A percentile compares a stretch with the other conserved stretches of the same genome.
phyloP scores from a whole-genome alignment of 64 coral and sea anemone species.

The Porites australiensis region DNA sequence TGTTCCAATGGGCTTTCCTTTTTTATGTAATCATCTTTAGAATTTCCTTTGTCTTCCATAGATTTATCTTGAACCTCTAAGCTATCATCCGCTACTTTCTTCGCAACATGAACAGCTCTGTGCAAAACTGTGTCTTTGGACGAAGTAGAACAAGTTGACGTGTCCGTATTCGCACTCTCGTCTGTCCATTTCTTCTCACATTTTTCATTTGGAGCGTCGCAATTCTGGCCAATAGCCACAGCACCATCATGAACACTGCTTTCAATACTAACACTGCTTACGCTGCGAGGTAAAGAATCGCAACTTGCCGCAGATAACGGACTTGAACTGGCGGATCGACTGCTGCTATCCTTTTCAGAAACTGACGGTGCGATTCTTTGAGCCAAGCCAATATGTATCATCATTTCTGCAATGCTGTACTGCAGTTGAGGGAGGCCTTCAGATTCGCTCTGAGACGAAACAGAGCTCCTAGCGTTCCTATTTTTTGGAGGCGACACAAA shows the following conservation, averaged over 20 bases:
- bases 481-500: slow-evolving; percentile 52
- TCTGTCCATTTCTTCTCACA: neutral
- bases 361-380: slow-evolving; percentile 41
- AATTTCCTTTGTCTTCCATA: neutral
- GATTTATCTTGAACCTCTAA: neutral
- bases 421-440: slow-evolving; percentile 62
- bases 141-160: slow-evolving; percentile 7
- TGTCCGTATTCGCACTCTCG: neutral
- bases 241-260: slow-evolving; percentile 28
- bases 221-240: neutral
- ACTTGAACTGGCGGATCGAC: slow-evolving; percentile 31
- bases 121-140: slow-evolving; percentile 29
- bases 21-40: neutral
- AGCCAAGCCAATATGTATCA: slow-evolving; percentile 71
- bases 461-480: neutral
- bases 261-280: slow-evolving; percentile 51
- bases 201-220: neutral
- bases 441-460: neutral
- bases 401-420: slow-evolving; percentile 85
- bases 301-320: slow-evolving; percentile 46
- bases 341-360: neutral
- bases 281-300: slow-evolving; percentile 48
- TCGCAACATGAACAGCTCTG: neutral
- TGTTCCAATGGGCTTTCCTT: neutral
- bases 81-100: neutral